Evolutionary conservation across 2,888 invertebrate genomes (phyloP), one percentile per base, ranked within the genome.

Genomic region (Prenolepis imparis): DNA sequence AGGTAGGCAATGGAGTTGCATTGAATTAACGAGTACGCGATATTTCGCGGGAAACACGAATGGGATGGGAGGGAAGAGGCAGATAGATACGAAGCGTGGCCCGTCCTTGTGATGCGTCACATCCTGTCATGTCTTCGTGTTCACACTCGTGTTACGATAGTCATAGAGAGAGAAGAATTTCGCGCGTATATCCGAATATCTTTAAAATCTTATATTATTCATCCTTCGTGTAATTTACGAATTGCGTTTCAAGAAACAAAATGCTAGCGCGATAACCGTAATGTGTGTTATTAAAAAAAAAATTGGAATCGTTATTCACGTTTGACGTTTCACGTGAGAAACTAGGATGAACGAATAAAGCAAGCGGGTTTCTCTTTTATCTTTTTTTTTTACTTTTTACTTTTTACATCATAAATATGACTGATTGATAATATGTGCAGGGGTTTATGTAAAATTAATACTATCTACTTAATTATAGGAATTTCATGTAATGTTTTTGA

Each of bases 101-200:
- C 84, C 90, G 91, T 89, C 92, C 92, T 92, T 93, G 92, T 91
- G 91, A 92, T 91, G n/a, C 48, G 91, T 92, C 91, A 92, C 89
- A 90, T 93, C 92, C 92, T 90, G 92, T 90, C 91, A 86, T 90
- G 89, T 91, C 91, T 91, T 88, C 83, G 66, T 89, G 78, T 80
- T 77, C 85, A 64, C 64, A 70, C 64, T 84, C 75, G 44, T 36
- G 67, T 73, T 83, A 67, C 84, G 66, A 72, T 72, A 78, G 64
- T 72, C 64, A 61, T 72, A 41, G 41, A 66, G 75, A 66, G 75
- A 48, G 61, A 44, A 82, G 66, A 67, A 70, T 59, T 21, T 70
- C 41, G 36, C 70, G 59, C 59, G 11, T 41, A 28, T 15, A 21
- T 21, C 24, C 66, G 6, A 15, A 24, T 44, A 36, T 18, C 11